Evolutionary conservation across 2,888 invertebrate genomes (phyloP), one percentile per base, ranked within the genome.

Genomic region (Mythimna impura): DNA sequence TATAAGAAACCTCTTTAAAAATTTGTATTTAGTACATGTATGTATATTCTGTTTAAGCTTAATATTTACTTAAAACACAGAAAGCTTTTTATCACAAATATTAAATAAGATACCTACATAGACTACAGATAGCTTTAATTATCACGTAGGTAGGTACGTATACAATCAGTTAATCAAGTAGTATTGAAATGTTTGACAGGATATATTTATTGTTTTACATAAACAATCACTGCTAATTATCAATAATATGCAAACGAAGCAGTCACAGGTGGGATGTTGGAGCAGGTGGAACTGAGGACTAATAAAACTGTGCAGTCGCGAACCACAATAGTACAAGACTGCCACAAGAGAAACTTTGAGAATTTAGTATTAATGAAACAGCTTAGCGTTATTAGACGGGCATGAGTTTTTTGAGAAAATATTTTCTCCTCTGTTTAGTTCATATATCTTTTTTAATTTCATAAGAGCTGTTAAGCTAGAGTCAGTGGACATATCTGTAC

Each of bases 191-290:
- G 30, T 72, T 72, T 73, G 52, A 66, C 63, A 36, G 52, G 43
- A 58, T 36, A 52, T 73, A 34, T 73, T 73, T 71, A 22, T 72
- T 66, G 50, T 69, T 86, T 83, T 79, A 80, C 76, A 75, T 84
- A 81, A 77, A 82, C 84, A 86, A 87, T 84, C 77, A 78, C 78
- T 76, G 80, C 81, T 86, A 86, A 89, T 89, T 86, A 86, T 88
- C 86, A 89, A 89, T 88, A 88, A 88, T 83, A 89, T 89, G 88
- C 88, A 88, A 88, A 89, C 84, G 90, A 85, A 87, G 85, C 85
- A 85, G 86, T 81, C 87, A 83, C 89, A 89, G 86, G 86, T 90
- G 88, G 80, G 80, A 81, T 88, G 87, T 85, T 89, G 87, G 78
- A 80, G 82, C 88, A 88, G 87, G 87, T 90, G 90, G 80, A 79